Percentiles rank a stretch among this genome's conserved stretches.
phyloP scores from a whole-genome alignment of 2,888 invertebrate genomes.

The Ormyrus pomaceus region DNA sequence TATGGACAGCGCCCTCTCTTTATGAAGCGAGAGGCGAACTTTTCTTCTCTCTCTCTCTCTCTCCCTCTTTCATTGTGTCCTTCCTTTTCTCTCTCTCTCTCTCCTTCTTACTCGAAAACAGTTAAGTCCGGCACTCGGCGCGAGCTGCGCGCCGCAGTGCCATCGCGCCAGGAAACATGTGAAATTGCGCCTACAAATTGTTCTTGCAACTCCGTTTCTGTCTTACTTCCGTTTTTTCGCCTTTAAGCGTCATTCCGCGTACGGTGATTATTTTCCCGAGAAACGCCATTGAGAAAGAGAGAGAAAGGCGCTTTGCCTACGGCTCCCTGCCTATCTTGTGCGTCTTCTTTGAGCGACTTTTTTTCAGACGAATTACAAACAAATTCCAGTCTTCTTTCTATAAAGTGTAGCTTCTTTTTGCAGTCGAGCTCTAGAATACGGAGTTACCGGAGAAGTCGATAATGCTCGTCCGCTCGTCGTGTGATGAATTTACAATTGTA shows the following conservation, averaged over 20 bases:
- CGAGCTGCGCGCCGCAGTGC: constrained; percentile 21
- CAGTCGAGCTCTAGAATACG: background rate
- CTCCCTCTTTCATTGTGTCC: constrained; percentile 5
- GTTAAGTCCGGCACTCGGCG: constrained; percentile 45
- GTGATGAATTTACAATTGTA: background rate
- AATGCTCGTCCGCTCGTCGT: background rate
- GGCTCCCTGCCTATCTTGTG: constrained; percentile 15
- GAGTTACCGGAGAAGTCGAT: background rate
- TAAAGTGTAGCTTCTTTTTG: constrained; percentile 25
- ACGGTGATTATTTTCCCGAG: constrained; percentile 55
- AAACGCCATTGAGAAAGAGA: constrained; percentile 40
- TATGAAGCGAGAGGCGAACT: constrained; percentile 66
- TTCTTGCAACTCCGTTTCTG: constrained; percentile 51
- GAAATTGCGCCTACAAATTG: constrained; percentile 56
- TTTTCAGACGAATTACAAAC: constrained; percentile 43
- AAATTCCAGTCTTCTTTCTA: constrained; percentile 41
- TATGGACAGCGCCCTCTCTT: constrained; percentile 66
- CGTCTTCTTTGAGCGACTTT: constrained; percentile 34
- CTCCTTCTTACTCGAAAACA: constrained; percentile 39
- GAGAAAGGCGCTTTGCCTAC: constrained; percentile 23
- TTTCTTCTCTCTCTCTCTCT: constrained; percentile 51
- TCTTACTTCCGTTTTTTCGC: constrained; percentile 56
- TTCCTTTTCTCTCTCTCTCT: constrained; percentile 3
- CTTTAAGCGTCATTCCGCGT: constrained; percentile 49
- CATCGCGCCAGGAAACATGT: constrained; percentile 58